Evolutionary conservation across 2,113 vertebrate species (phyloP), one percentile per base, ranked within the genome.

Genomic region (Amblyornis subalaris): DNA sequence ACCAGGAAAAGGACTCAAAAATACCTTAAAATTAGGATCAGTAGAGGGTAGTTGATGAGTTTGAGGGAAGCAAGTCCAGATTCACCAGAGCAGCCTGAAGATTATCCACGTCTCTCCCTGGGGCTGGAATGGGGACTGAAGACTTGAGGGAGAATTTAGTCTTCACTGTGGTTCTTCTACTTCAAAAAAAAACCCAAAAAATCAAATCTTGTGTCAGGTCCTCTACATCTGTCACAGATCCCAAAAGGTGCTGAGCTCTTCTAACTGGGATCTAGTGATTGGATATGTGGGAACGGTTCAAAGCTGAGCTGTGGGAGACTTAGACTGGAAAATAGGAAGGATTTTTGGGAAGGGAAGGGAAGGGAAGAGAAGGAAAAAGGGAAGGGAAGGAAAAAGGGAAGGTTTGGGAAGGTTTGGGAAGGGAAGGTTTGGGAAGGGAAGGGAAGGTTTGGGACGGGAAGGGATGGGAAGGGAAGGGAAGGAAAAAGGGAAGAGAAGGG

Each of bases 21-120:
- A 2, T 29, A 7, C 28, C 38, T 81, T 44, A 22, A 62, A 85
- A 66, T 10, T 8, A n/a, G 16, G 21, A 42, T 45, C 44, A 73
- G 13, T 26, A 42, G 38, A 64, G 14, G 6, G 13, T 5, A 2
- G 0, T 24, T 7, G 0, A 13, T 21, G 19, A 84, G 23, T 22
- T 53, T 24, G 45, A 71, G 57, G 14, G n/a, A 58, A 79, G 19
- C 12, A 84, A 91, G 9, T 7, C n/a, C 40, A 69, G 13, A 47
- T 65, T 45, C n/a, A 64, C 16, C 33, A 69, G 35, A 81, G 12
- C 31, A 85, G 18, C 8, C 31, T 74, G 55, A 44, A 51, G 15
- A 25, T 55, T 24, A 6, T 25, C 16, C 14, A 20, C 3, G 2
- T 26, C 12, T 61, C 22, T 74, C 15, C 22, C 23, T 33, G 8